Conservation (phyloP, 1,140 invertebrate genomes). For the Phthorimaea operculella region DNA sequence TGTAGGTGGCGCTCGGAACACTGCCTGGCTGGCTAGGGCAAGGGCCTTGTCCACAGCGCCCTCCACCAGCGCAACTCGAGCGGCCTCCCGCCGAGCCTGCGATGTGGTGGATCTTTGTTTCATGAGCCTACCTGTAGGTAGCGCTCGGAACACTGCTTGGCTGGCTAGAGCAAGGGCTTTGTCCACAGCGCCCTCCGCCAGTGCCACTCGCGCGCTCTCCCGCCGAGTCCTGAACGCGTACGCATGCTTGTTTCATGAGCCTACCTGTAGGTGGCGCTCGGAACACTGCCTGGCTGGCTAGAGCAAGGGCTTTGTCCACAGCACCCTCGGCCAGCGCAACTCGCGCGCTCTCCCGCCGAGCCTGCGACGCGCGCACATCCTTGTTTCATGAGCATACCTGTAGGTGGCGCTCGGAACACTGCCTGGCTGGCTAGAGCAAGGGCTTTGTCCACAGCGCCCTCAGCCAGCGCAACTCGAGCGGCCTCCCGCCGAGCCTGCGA, state of each 20-base stretch:
- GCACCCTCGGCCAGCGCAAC: slow-evolving; percentile 57
- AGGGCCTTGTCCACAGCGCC: too few species aligned
- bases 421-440: slow-evolving; percentile 72
- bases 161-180: too few species aligned
- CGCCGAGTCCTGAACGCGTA: slow-evolving; percentile 56
- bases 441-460: slow-evolving; percentile 66
- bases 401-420: slow-evolving; percentile 71
- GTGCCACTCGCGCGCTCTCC: slow-evolving; percentile 58
- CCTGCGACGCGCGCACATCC: slow-evolving; percentile 41
- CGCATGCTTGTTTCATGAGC: too few species aligned
- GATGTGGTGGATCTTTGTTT: too few species aligned
- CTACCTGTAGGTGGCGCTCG: slow-evolving; percentile 68
- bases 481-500: slow-evolving; percentile 62
- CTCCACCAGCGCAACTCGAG: slow-evolving; percentile 52
- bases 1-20: slow-evolving; percentile 71
- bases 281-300: slow-evolving; percentile 73
- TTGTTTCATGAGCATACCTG: slow-evolving; percentile 25
- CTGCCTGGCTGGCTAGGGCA: slow-evolving; percentile 72
- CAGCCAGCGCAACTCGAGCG: slow-evolving; percentile 56
- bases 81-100: slow-evolving; percentile 58
- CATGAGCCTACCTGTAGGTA: slow-evolving; percentile 58
- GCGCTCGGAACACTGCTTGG: slow-evolving; percentile 74
- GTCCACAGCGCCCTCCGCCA: slow-evolving; percentile 62
- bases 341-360: slow-evolving; percentile 63
- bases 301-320: too few species aligned